phyloP scores from a whole-genome alignment of 2,113 vertebrate genomes.

The Procavia capensis region DNA sequence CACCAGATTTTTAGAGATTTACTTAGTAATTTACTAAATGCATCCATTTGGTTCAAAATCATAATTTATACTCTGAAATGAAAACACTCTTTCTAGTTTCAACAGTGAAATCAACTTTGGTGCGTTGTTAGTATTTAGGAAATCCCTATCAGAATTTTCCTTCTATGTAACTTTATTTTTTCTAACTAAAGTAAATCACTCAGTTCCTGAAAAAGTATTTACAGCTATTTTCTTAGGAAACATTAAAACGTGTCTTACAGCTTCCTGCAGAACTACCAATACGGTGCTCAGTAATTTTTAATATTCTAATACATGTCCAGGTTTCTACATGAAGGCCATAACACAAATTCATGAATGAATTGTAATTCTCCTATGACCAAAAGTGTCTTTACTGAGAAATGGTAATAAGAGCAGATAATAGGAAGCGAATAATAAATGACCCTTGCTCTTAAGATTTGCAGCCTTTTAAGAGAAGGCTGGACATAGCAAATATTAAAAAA shows the following conservation, averaged over 20 bases:
- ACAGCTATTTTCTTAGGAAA: conserved; percentile 13
- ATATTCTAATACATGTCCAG: conserved; percentile 17
- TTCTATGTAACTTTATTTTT: conserved; percentile 19
- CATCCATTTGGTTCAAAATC: not conserved
- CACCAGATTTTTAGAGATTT: not conserved
- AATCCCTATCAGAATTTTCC: conserved; percentile 26
- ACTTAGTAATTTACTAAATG: not conserved
- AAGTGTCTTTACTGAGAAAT: not conserved
- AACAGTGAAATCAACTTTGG: conserved; percentile 25
- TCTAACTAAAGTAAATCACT: conserved; percentile 32
- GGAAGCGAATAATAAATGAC: not conserved
- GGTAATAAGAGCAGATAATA: conserved; percentile 16
- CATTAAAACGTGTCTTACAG: not conserved
- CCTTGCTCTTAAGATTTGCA: not conserved
- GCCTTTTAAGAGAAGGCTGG: not conserved
- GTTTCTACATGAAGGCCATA: conserved; percentile 27
- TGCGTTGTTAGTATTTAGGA: not conserved
- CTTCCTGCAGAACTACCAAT: not conserved
- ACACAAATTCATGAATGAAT: conserved; percentile 45
- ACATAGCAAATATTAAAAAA: not conserved
- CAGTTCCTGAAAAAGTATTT: conserved; percentile 42
- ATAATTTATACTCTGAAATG: not conserved
- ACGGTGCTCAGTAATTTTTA: not conserved
- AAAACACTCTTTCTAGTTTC: not conserved
- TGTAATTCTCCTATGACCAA: not conserved